Evolutionary conservation across 1,140 invertebrate genomes (phyloP).

Genomic region (Drosophila teissieri): DNA sequence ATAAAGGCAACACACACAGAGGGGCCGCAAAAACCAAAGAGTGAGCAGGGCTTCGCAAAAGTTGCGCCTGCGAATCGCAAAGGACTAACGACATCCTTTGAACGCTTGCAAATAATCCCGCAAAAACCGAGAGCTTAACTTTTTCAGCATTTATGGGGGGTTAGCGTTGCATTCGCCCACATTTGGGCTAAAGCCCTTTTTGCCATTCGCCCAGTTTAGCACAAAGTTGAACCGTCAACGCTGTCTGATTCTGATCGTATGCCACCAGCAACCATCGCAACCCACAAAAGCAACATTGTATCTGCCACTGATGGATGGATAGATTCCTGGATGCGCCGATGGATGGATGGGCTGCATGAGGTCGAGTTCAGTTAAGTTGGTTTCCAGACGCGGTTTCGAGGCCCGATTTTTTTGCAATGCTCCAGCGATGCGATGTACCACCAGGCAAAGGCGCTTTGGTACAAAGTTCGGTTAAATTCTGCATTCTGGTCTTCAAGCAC

Average conservation of each 20-base stretch:
- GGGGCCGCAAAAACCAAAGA: constrained; percentile 42
- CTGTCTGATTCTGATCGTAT: constrained; percentile 68
- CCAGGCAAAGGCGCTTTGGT: not conserved
- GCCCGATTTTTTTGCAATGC: not conserved
- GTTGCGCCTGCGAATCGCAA: constrained; percentile 56
- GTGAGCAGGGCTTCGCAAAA: constrained; percentile 26
- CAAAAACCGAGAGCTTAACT: constrained; percentile 78
- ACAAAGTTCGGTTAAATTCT: not conserved
- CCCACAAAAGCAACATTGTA: constrained; percentile 43
- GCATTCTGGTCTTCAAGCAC: too few species aligned
- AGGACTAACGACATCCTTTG: constrained; percentile 73
- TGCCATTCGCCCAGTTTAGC: constrained; percentile 66
- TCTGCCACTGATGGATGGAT: constrained; percentile 63
- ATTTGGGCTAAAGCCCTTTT: constrained; percentile 43
- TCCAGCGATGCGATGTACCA: constrained; percentile 2
- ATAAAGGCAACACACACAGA: constrained; percentile 33
- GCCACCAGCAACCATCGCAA: constrained; percentile 30
- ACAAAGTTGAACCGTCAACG: constrained; percentile 81
- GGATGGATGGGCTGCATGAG: constrained; percentile 4
- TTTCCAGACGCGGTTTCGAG: constrained; percentile 26
- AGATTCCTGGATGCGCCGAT: constrained; percentile 22
- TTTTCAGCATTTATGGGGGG: constrained; percentile 68
- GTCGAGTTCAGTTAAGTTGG: constrained; percentile 16
- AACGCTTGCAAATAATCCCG: constrained; percentile 75
- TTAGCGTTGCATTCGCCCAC: constrained; percentile 26